A percentile compares a stretch with the other conserved stretches of the same genome.
phyloP scores from a whole-genome alignment of 2,888 invertebrate species.

The Embidobia sp. region DNA sequence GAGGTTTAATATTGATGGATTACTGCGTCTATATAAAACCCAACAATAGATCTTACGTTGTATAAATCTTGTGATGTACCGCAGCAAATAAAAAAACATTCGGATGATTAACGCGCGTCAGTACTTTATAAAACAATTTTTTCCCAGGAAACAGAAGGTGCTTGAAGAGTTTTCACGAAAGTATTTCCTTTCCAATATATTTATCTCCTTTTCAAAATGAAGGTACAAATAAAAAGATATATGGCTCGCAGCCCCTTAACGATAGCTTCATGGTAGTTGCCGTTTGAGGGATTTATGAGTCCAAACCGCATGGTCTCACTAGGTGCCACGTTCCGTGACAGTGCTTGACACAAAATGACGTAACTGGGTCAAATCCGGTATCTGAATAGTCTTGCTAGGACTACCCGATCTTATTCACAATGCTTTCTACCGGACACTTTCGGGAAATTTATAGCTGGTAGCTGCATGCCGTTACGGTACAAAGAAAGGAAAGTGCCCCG shows the following conservation, averaged over 20 bases:
- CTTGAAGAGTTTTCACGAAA: slow-evolving; percentile 42
- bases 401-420: slow-evolving; percentile 68
- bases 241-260: slow-evolving; percentile 49
- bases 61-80: slow-evolving; percentile 37
- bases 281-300: slow-evolving; percentile 77
- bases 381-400: slow-evolving; percentile 62
- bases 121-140: slow-evolving; percentile 48
- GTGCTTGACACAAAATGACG: slow-evolving; percentile 73
- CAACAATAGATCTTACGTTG: slow-evolving; percentile 17
- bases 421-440: slow-evolving; percentile 62
- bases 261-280: slow-evolving; percentile 62
- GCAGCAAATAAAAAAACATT: slow-evolving; percentile 4
- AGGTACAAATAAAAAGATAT: slow-evolving; percentile 57
- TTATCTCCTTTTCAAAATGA: slow-evolving; percentile 45
- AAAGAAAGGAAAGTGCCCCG: slow-evolving; percentile 71
- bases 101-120: slow-evolving; percentile 32
- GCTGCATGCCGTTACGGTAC: slow-evolving; percentile 67
- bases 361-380: slow-evolving; percentile 74
- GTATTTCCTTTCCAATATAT: slow-evolving; percentile 49
- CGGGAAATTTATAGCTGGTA: slow-evolving; percentile 73
- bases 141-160: slow-evolving; percentile 14
- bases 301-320: slow-evolving; percentile 73
- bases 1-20: slow-evolving; percentile 25
- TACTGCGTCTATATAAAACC: slow-evolving; percentile 6
- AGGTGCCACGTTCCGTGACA: slow-evolving; percentile 69